Evolutionary conservation across 2,888 invertebrate species (phyloP).

Genomic region (Stenodema calcarata): DNA sequence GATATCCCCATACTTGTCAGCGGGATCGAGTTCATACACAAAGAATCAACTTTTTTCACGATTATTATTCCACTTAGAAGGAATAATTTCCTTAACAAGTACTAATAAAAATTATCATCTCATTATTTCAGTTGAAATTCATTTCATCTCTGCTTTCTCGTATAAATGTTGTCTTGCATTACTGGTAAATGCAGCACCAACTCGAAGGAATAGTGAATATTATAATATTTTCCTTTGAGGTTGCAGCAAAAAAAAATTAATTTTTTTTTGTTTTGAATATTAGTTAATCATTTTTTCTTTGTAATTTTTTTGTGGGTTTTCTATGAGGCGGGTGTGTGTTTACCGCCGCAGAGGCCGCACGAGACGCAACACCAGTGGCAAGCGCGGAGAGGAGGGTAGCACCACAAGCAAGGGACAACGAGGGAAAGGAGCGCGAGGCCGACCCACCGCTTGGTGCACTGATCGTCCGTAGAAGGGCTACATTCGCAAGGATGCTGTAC

Average conservation of each 20-base stretch:
- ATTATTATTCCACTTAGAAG: neutral
- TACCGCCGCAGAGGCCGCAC: constrained; percentile 83
- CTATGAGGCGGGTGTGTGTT: constrained; percentile 64
- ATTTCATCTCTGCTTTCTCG: neutral
- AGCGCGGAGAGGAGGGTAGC: constrained; percentile 86
- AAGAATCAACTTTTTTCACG: constrained; percentile 7
- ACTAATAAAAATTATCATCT: neutral
- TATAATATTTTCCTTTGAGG: neutral
- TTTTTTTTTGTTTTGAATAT: neutral
- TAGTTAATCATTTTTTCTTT: neutral
- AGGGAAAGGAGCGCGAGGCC: constrained; percentile 84
- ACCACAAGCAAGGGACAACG: constrained; percentile 92
- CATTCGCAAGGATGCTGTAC: constrained; percentile 85
- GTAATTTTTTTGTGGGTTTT: neutral
- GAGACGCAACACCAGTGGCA: constrained; percentile 82
- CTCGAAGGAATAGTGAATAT: neutral
- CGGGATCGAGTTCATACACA: neutral
- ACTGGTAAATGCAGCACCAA: constrained; percentile 16
- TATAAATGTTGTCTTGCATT: neutral
- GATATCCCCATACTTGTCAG: constrained; percentile 34
- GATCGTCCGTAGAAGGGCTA: constrained; percentile 65
- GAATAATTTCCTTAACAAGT: neutral
- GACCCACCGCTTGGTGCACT: constrained; percentile 84
- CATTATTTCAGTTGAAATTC: neutral
- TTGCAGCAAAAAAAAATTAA: neutral